Percentiles rank a stretch among this genome's conserved stretches.
These are phyloP conservation scores for Agrypnia vestita DNA, from an alignment of 1,140 invertebrate genomes.

Conservation along the genomic window DNA sequence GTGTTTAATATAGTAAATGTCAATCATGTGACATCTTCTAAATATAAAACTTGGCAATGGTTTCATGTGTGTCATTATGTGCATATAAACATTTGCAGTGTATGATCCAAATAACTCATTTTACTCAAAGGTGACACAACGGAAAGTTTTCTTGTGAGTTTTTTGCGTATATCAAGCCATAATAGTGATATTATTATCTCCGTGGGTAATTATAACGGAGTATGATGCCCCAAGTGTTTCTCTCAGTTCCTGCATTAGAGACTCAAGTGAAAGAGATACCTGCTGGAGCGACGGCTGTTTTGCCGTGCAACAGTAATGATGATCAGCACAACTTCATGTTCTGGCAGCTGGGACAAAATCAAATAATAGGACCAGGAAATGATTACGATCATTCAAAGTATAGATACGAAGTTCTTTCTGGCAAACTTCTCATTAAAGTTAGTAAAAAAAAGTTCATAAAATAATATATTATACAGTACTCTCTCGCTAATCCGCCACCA, in stretches of 20 bases:
- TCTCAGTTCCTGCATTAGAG: conserved; percentile 38
- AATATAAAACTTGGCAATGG: conserved; percentile 72
- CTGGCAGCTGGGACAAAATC: conserved; percentile 76
- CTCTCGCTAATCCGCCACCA: too few relatives aligned
- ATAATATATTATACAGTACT: too few relatives aligned
- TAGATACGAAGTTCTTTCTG: conserved; percentile 80
- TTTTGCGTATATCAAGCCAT: neutral
- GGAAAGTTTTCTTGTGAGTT: neutral
- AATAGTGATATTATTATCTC: conserved; percentile 19
- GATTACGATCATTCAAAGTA: conserved; percentile 76
- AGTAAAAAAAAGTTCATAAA: too few relatives aligned
- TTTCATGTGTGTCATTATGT: conserved; percentile 62
- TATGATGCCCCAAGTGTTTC: conserved; percentile 36
- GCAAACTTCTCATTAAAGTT: conserved; percentile 78
- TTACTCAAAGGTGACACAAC: conserved; percentile 22
- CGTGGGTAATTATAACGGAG: conserved; percentile 13
- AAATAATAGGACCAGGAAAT: conserved; percentile 78
- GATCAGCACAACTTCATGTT: conserved; percentile 79
- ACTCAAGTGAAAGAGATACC: conserved; percentile 72
- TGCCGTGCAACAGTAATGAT: conserved; percentile 79
- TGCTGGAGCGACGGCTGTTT: conserved; percentile 74
- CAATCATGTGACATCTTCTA: conserved; percentile 69
- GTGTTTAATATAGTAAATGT: conserved; percentile 15
- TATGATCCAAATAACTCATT: neutral
- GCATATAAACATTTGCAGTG: conserved; percentile 6